Conservation (phyloP, 1,140 invertebrate genomes). For the Campoletis sonorensis region DNA sequence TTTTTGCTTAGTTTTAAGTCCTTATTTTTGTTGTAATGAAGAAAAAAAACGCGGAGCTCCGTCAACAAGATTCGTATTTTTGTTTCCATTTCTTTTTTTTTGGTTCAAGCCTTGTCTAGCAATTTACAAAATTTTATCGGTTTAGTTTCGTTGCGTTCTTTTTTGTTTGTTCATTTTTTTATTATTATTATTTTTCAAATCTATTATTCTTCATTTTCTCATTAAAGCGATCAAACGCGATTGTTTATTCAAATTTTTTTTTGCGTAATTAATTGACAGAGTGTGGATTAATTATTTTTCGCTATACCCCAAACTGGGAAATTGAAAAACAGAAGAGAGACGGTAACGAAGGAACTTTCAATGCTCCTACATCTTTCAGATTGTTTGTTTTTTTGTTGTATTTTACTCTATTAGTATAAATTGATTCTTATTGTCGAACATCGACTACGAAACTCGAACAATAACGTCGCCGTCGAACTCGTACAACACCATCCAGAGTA, state of each 20-base stretch:
- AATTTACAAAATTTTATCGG: neutral
- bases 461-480: neutral
- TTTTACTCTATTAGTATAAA: conserved; percentile 57
- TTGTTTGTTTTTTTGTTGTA: conserved; percentile 6
- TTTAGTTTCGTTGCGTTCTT: neutral
- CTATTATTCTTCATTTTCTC: too few species aligned
- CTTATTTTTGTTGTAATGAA: neutral
- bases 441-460: too few species aligned
- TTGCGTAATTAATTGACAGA: conserved; percentile 26
- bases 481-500: neutral
- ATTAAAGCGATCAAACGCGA: neutral
- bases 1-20: neutral
- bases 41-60: neutral
- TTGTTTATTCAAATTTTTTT: neutral
- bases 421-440: neutral
- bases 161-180: neutral
- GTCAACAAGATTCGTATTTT: neutral
- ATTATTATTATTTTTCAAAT: too few species aligned
- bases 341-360: conserved; percentile 51
- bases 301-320: neutral
- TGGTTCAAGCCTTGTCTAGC: neutral
- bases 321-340: neutral
- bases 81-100: neutral
- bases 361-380: conserved; percentile 44
- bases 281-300: conserved; percentile 5